Evolutionary conservation across 2,888 invertebrate genomes (phyloP), one percentile per base, ranked within the genome.

Genomic region (Drosophila neonasuta): DNA sequence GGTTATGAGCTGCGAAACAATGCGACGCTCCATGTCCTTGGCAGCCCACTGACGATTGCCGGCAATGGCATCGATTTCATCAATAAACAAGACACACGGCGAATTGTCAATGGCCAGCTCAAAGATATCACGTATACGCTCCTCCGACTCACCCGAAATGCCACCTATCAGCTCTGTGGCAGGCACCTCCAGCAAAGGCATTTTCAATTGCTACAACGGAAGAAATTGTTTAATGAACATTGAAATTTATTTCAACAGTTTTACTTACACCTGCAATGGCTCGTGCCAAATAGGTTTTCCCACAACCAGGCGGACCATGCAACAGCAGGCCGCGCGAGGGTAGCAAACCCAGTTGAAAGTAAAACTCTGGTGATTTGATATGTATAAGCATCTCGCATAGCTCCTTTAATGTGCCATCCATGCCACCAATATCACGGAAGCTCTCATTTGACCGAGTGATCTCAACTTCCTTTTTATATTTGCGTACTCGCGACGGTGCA

Each of bases 1-100:
- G 11, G 95, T 94, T 36, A 98, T 92, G 59, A 99, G 91, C 90
- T 99, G 99, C 0, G 98, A 95, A 7, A 99, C 98, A 91, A 99
- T 97, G 68, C 99, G 92, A 70, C 96, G 94, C 89, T 99, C 98
- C 99, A 99, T 99, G 87, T 98, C 98, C 89, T 96, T 95, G 84
- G 97, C 96, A 2, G 97, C 97, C 82, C 95, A 95, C 61, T 97
- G 95, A 87, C 98, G 92, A 89, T 97, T 97, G 5, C 96, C 96
- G 34, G 97, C 96, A 48, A 99, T 95, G n/a, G 97, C 95, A 92
- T 99, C 99, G 67, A 99, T 96, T 92, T 99, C 98, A 91, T 99
- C 99, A 71, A 99, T 95, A 88, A 99, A 98, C 41, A 99, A 91
- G 11, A 99, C 94, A 89, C 97, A 96, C 0, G 97, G 97, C 9